phyloP scores from a whole-genome alignment of 2,797 vertebrate genomes.

The Gymnocypris eckloni region DNA sequence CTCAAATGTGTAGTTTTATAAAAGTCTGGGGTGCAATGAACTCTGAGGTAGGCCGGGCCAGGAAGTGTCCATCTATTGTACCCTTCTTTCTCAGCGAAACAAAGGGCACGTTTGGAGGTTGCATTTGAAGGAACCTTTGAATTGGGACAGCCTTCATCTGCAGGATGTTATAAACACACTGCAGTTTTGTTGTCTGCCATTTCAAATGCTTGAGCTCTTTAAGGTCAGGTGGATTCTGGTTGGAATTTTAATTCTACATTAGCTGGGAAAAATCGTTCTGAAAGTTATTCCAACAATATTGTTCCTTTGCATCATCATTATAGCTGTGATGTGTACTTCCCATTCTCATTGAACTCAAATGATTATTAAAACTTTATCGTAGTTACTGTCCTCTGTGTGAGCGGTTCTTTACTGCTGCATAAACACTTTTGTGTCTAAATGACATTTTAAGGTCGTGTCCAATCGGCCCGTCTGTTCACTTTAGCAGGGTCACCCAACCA shows the following conservation, averaged over 20 bases:
- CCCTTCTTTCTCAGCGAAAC: background rate
- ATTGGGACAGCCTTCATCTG: background rate
- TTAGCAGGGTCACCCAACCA: slow-evolving; percentile 19
- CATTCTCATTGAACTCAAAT: background rate
- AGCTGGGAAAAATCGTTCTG: background rate
- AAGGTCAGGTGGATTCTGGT: no score
- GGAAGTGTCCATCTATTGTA: background rate
- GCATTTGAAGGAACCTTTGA: background rate
- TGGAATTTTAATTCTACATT: background rate
- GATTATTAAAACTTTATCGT: background rate
- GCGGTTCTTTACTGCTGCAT: background rate
- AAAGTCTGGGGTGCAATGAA: background rate
- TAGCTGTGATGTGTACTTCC: background rate
- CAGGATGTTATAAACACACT: no score
- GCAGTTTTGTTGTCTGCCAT: no score
- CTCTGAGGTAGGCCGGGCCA: background rate
- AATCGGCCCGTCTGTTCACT: slow-evolving; percentile 29
- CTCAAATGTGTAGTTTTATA: no score
- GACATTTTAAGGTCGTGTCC: background rate
- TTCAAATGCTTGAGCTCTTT: no score
- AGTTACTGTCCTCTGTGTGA: background rate
- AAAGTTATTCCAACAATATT: background rate
- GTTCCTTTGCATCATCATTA: background rate
- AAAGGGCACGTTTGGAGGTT: background rate
- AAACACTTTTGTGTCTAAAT: slow-evolving; percentile 15